Evolutionary conservation across 2,888 invertebrate genomes (phyloP).

Genomic region (Limnephilus auricula): DNA sequence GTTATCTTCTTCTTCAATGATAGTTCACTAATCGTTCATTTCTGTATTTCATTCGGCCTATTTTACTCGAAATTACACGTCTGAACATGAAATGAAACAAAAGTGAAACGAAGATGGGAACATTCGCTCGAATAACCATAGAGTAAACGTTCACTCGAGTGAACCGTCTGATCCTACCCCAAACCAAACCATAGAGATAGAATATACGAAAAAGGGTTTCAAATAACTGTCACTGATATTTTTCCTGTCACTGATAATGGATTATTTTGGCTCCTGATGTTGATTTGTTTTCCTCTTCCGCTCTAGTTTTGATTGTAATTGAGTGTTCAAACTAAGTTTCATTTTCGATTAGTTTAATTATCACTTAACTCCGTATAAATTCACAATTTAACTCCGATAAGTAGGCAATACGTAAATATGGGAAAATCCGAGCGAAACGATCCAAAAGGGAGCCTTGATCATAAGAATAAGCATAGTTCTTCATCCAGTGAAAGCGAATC

Average conservation of each 20-base stretch:
- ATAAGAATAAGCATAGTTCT: slow-evolving; percentile 12
- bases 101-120: too few relatives aligned
- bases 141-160: too few relatives aligned
- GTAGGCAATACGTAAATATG: slow-evolving; percentile 26
- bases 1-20: too few relatives aligned
- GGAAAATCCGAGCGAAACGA: slow-evolving; percentile 26
- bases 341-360: neutral
- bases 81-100: too few relatives aligned
- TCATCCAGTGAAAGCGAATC: slow-evolving; percentile 41
- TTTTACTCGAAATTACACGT: too few relatives aligned
- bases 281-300: neutral
- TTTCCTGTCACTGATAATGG: neutral
- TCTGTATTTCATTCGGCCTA: too few relatives aligned
- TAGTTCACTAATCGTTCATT: too few relatives aligned
- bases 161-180: too few relatives aligned
- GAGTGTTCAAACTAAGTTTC: neutral
- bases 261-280: neutral
- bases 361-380: neutral
- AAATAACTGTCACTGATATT: neutral
- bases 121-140: too few relatives aligned
- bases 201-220: neutral
- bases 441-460: neutral
- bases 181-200: neutral
- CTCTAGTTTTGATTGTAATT: neutral
- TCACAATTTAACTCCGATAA: neutral